Percentiles rank a stretch among this genome's conserved stretches.
phyloP scores from a whole-genome alignment of 2,888 invertebrate species.

The Salticus scenicus region DNA sequence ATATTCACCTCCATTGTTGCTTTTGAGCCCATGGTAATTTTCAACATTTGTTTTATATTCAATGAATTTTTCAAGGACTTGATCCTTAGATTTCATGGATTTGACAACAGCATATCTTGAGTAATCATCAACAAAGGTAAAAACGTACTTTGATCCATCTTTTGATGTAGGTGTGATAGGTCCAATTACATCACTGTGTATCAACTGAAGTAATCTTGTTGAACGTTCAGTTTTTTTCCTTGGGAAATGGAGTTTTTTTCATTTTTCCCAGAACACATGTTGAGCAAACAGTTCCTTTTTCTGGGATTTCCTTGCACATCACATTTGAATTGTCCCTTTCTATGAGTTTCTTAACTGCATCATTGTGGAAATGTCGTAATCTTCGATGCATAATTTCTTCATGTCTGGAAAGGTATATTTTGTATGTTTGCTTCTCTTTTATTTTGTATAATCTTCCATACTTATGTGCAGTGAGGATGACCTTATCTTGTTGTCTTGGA shows the following conservation, averaged over 20 bases:
- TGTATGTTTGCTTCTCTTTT: neutral
- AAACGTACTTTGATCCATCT: neutral
- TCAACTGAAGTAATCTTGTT: neutral
- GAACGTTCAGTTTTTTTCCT: neutral
- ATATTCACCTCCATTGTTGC: neutral
- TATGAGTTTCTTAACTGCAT: neutral
- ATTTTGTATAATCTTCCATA: neutral
- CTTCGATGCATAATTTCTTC: neutral
- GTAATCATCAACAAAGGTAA: slow-evolving; percentile 5
- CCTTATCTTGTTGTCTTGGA: neutral
- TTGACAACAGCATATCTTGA: slow-evolving; percentile 14
- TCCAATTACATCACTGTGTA: neutral
- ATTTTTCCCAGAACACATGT: too few relatives aligned
- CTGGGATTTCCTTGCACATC: too few relatives aligned
- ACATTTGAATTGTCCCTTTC: too few relatives aligned
- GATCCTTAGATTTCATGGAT: neutral
- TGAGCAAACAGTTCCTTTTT: too few relatives aligned
- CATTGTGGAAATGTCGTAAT: neutral
- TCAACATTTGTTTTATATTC: too few relatives aligned
- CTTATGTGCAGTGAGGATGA: neutral
- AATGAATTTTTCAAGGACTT: too few relatives aligned
- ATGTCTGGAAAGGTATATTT: neutral
- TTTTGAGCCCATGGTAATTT: neutral
- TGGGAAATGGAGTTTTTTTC: too few relatives aligned
- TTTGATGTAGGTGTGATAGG: neutral